Evolutionary conservation across 2,797 vertebrate genomes (phyloP).

Genomic region (Cuculus canorus): DNA sequence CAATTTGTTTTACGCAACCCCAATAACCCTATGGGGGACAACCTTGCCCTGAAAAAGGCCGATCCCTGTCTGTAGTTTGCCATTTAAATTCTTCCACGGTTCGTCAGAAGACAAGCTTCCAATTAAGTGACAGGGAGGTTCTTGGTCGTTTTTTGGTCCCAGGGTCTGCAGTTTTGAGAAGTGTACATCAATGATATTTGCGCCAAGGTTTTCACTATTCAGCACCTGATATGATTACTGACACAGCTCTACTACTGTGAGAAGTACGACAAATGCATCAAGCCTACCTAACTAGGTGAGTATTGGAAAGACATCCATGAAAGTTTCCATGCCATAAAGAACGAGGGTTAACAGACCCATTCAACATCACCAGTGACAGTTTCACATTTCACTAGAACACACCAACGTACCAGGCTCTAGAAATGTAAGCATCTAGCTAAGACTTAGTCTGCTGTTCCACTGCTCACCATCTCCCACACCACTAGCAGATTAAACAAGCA

Average conservation of each 20-base stretch:
- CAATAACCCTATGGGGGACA: not conserved
- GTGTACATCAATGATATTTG: conserved; percentile 22
- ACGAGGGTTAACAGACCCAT: conserved; percentile 31
- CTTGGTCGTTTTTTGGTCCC: conserved; percentile 26
- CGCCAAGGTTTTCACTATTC: conserved; percentile 22
- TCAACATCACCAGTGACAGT: conserved; percentile 46
- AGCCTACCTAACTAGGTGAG: conserved; percentile 33
- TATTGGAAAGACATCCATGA: conserved; percentile 18
- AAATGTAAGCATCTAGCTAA: conserved; percentile 51
- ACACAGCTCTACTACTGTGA: conserved; percentile 8
- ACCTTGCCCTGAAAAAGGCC: not conserved
- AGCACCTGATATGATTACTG: conserved; percentile 21
- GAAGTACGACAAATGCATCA: conserved; percentile 2
- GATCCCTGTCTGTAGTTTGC: not conserved
- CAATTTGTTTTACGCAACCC: not conserved
- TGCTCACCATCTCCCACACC: conserved; percentile 15
- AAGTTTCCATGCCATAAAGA: conserved; percentile 56
- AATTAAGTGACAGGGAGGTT: not conserved
- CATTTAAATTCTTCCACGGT: not conserved
- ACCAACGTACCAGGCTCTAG: conserved; percentile 43
- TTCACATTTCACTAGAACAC: conserved; percentile 53
- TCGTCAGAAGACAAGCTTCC: not conserved
- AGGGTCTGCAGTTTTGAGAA: conserved; percentile 67
- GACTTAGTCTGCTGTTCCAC: conserved; percentile 14
- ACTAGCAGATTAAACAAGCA: conserved; percentile 24